Base-by-base conservation (phyloP, 2,888 invertebrate genomes). In the Hemithea aestivaria region DNA sequence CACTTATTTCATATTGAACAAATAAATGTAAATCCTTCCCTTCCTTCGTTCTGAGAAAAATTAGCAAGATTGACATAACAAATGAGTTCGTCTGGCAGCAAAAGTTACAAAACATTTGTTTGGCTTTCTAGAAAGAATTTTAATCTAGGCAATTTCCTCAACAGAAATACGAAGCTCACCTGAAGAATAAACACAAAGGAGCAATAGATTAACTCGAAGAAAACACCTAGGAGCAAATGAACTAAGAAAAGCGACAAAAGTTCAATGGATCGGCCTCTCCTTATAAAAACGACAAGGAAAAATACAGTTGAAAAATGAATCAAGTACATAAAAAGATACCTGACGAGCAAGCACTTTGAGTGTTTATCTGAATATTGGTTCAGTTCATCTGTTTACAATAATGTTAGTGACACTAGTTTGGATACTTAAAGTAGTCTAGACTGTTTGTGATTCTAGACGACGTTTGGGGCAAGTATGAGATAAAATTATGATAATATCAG, bases 251-350 rank as follows among this genome's bases (percentile, higher is more conserved):
- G 35, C 40, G 37, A 48, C 43, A 45, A 48, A 35, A 49, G 44
- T 51, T 49, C 40, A 62, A 56, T 52, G 41, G 46, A 50, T 41
- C 28, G 36, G 40, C 40, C 36, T 45, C 28, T 46, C 27, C 38
- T 36, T 46, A 44, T 45, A 45, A 45, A 48, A 48, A 48, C 40
- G 45, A 34, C 37, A 34, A 41, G 45, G 52, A 53, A 56, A 53
- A 53, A 53, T 49, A 49, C 38, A 44, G 53, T 52, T 52, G 51
- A 55, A 34, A 48, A 56, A 55, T 54, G 44, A 47, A 32, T 42
- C 40, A 38, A 45, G 41, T 16, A 32, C 33, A 29, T 28, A 32
- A 35, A 40, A 32, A 20, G 23, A n/a, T 16, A 28, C 29, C 39
- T 31, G 38, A 42, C 36, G 31, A 35, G 44, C 30, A 25, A 12